Evolutionary conservation across 2,113 vertebrate genomes (phyloP).

Genomic region (Oxyruncus cristatus): DNA sequence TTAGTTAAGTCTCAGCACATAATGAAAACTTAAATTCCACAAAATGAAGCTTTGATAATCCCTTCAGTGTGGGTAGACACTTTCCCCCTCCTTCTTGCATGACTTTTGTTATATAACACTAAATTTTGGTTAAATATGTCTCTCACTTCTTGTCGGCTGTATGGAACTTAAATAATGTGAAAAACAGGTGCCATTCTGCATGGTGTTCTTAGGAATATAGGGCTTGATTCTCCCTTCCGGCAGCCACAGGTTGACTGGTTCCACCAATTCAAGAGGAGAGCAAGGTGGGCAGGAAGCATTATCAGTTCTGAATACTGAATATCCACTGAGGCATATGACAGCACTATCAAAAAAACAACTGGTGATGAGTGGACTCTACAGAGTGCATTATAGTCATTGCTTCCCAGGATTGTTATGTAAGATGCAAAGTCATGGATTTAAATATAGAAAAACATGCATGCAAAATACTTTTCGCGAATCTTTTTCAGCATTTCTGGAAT

Average conservation of each 20-base stretch:
- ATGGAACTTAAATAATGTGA: background rate
- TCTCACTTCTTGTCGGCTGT: background rate
- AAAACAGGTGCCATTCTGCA: background rate
- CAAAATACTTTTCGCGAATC: background rate
- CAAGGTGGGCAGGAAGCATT: background rate
- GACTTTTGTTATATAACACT: background rate
- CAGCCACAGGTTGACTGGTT: background rate
- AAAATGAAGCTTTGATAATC: background rate
- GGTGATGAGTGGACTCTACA: background rate
- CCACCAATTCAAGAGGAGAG: background rate
- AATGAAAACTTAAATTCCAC: background rate
- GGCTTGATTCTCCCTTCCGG: background rate
- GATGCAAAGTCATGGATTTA: background rate
- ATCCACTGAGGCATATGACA: background rate
- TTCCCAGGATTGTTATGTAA: background rate
- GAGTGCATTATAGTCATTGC: background rate
- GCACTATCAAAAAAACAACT: background rate
- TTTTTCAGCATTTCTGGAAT: background rate
- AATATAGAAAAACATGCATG: background rate
- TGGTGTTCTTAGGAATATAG: background rate
- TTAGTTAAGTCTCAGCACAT: background rate
- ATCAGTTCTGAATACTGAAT: background rate
- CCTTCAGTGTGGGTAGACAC: background rate
- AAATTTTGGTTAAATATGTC: background rate
- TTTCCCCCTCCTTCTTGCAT: background rate